Evolutionary conservation across 2,888 invertebrate species (phyloP).

Genomic region (Synergus umbraculus): DNA sequence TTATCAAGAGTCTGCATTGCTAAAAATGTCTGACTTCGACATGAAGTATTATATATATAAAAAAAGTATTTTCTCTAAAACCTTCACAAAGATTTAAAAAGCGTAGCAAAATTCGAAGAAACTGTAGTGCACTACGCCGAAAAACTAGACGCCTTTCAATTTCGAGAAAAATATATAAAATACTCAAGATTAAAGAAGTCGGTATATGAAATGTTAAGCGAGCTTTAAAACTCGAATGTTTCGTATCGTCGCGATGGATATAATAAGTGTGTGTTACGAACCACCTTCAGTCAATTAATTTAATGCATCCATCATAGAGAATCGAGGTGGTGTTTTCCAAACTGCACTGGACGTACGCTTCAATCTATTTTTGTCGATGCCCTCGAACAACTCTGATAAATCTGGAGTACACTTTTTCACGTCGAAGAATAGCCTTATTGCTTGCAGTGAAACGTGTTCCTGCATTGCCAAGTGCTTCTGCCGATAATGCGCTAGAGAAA

Average conservation of each 20-base stretch:
- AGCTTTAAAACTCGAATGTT: neutral
- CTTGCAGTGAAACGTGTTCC: constrained; percentile 72
- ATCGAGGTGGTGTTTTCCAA: constrained; percentile 86
- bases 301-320: constrained; percentile 78
- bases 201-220: neutral
- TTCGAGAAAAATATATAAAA: constrained; percentile 36
- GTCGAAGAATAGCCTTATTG: constrained; percentile 81
- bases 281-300: constrained; percentile 27
- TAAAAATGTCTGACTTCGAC: neutral
- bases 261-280: neutral
- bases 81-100: neutral
- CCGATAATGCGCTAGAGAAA: constrained; percentile 77
- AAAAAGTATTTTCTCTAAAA: constrained; percentile 4
- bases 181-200: constrained; percentile 29
- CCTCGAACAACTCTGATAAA: constrained; percentile 83
- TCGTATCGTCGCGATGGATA: constrained; percentile 1
- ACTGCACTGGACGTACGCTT: constrained; percentile 87
- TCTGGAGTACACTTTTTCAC: constrained; percentile 79
- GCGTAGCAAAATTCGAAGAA: constrained; percentile 26
- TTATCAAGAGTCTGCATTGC: neutral
- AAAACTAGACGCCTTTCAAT: constrained; percentile 8
- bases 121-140: neutral
- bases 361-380: constrained; percentile 82
- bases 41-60: neutral
- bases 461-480: constrained; percentile 78